Evolutionary conservation across 1,140 invertebrate species (phyloP).

Genomic region (Neodiprion fabricii): DNA sequence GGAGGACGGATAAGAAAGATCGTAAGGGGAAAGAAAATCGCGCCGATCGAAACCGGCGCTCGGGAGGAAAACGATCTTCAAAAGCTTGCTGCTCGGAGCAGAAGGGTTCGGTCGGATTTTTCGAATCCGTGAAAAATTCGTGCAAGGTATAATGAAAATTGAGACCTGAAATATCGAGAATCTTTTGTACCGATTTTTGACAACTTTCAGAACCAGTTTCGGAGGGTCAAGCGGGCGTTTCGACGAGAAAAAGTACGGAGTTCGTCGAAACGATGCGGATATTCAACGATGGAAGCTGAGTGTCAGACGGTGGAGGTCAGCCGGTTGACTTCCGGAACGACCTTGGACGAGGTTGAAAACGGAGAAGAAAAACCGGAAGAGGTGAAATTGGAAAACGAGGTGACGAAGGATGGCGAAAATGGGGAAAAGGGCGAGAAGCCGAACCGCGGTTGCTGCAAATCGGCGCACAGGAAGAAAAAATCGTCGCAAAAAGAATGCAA

Average conservation of each 20-base stretch:
- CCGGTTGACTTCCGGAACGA: no score
- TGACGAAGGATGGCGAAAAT: neutral
- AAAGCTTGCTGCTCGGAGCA: no score
- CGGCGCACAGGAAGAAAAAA: neutral
- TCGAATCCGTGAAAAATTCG: neutral
- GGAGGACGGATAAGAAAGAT: neutral
- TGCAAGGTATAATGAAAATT: neutral
- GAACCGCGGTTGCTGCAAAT: neutral
- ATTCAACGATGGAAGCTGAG: neutral
- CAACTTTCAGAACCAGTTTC: conserved; percentile 18
- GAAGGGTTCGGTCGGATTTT: no score
- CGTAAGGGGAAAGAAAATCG: neutral
- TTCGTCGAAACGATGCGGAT: neutral
- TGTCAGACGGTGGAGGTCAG: neutral
- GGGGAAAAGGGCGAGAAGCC: neutral
- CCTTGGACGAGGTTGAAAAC: neutral
- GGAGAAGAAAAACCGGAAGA: neutral
- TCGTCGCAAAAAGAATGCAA: neutral
- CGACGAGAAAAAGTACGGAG: neutral
- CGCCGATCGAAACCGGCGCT: neutral
- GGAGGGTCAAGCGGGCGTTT: neutral
- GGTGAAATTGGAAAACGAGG: conserved; percentile 4
- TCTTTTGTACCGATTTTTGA: no score
- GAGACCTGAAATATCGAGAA: neutral
- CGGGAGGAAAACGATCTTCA: neutral